A percentile compares a stretch with the other conserved stretches of the same genome.
Conservation (phyloP, 2,113 vertebrate genomes). For the Potamarius usumacintae region DNA sequence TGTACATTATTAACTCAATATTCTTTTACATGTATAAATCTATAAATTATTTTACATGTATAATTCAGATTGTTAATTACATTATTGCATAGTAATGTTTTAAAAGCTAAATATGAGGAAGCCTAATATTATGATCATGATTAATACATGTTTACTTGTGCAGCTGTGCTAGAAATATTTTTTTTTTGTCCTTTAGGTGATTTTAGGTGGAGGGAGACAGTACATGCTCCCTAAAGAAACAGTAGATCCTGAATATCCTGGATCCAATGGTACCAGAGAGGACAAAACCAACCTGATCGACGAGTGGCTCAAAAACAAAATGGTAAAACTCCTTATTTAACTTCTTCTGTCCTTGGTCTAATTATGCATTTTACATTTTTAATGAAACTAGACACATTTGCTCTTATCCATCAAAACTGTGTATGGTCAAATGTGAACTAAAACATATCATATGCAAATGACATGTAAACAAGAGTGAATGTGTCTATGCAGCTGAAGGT, state of each 20-base stretch:
- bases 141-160: neutral
- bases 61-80: neutral
- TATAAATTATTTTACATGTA: neutral
- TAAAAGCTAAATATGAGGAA: neutral
- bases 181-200: slow-evolving; percentile 64
- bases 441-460: neutral
- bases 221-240: slow-evolving; percentile 71
- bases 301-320: slow-evolving; percentile 68
- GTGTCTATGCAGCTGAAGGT: neutral
- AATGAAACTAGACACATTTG: no score
- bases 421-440: neutral
- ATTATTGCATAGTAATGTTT: neutral
- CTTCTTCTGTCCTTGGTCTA: neutral
- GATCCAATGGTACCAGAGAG: slow-evolving; percentile 9
- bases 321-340: slow-evolving; percentile 53
- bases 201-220: slow-evolving; percentile 77
- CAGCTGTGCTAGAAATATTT: neutral
- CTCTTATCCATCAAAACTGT: neutral
- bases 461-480: neutral
- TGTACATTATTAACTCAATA: neutral
- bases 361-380: neutral
- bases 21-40: neutral
- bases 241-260: slow-evolving; percentile 71
- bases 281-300: slow-evolving; percentile 71
- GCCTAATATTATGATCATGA: neutral